phyloP scores from a whole-genome alignment of 1,140 invertebrate genomes.

The Dendrolimus punctatus region DNA sequence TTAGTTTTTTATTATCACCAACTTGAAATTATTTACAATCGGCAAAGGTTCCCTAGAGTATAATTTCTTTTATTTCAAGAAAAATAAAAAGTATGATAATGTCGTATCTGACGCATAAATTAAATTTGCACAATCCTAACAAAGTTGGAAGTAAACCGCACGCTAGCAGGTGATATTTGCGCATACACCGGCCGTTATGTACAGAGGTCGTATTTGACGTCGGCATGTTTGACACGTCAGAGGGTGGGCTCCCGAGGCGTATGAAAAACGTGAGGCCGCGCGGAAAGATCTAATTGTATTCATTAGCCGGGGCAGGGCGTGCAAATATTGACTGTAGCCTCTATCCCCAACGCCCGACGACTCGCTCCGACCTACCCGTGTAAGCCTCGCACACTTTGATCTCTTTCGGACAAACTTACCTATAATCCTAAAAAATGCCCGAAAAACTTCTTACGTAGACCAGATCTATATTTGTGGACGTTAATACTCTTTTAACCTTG shows the following conservation, averaged over 20 bases:
- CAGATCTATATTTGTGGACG: no score
- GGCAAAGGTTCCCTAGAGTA: no score
- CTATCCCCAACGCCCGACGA: constrained; percentile 23
- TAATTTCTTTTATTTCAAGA: no score
- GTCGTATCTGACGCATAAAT: no score
- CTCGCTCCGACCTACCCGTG: constrained; percentile 4
- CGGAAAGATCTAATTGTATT: constrained; percentile 71
- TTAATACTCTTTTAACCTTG: no score
- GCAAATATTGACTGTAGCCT: constrained; percentile 62
- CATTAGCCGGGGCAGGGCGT: constrained; percentile 59
- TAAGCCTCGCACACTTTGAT: neutral
- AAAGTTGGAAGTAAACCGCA: neutral
- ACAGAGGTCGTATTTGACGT: constrained; percentile 27
- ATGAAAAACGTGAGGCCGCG: constrained; percentile 66
- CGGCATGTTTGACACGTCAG: constrained; percentile 52
- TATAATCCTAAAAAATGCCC: no score
- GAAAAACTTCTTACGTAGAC: no score
- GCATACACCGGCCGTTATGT: constrained; percentile 27
- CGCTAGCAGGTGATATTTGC: constrained; percentile 27
- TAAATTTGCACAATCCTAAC: no score
- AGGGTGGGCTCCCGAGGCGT: constrained; percentile 45
- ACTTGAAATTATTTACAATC: no score
- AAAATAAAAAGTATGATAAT: no score
- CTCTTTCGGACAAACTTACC: neutral
- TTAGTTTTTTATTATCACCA: no score